A percentile compares a stretch with the other conserved stretches of the same genome.
phyloP scores from a whole-genome alignment of 2,888 invertebrate species.

The Drosophila nr. medialis region DNA sequence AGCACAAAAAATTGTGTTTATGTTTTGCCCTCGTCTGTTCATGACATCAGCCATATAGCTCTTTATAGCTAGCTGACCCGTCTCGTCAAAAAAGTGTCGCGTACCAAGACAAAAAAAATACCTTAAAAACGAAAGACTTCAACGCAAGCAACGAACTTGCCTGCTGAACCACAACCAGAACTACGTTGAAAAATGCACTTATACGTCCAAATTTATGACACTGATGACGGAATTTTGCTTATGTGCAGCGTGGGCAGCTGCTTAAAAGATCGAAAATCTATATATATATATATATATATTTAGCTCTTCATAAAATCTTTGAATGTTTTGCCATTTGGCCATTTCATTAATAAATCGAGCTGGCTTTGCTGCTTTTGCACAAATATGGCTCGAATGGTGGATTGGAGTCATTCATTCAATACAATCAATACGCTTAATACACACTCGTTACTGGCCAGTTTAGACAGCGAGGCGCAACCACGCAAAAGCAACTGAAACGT shows the following conservation, averaged over 20 bases:
- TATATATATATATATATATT: conserved; percentile 4
- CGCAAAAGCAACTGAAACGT: conserved; percentile 34
- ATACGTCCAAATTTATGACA: conserved; percentile 69
- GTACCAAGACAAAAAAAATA: not conserved
- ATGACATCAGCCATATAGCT: conserved; percentile 71
- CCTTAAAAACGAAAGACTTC: conserved; percentile 72
- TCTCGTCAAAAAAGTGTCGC: conserved; percentile 18
- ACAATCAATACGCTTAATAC: conserved; percentile 22
- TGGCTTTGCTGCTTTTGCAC: conserved; percentile 40
- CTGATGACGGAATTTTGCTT: conserved; percentile 59
- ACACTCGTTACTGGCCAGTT: conserved; percentile 21
- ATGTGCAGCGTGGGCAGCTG: conserved; percentile 35
- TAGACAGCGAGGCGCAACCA: conserved; percentile 61
- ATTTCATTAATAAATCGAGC: conserved; percentile 71
- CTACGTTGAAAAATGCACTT: conserved; percentile 61
- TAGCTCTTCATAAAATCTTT: conserved; percentile 41
- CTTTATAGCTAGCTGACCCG: conserved; percentile 28
- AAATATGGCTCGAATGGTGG: conserved; percentile 66
- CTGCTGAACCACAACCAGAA: conserved; percentile 2
- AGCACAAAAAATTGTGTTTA: conserved; percentile 27
- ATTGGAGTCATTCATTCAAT: conserved; percentile 15
- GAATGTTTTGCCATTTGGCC: conserved; percentile 38
- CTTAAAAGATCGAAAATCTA: conserved; percentile 15
- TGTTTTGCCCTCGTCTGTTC: conserved; percentile 29
- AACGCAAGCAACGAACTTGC: conserved; percentile 71